phyloP scores from a whole-genome alignment of 1,140 invertebrate genomes.

The Dreissena polymorpha region DNA sequence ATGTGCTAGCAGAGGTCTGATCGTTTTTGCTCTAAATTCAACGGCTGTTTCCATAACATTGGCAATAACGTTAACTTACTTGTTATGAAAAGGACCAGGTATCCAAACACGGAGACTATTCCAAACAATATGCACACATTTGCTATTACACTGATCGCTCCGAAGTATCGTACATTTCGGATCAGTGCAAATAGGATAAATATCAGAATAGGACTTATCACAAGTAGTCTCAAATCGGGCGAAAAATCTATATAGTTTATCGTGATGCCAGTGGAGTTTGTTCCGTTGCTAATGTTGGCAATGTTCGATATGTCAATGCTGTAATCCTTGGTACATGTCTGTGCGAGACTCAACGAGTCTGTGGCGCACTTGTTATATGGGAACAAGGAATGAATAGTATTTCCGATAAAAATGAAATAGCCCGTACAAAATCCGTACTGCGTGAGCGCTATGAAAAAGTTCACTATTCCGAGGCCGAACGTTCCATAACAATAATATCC shows the following conservation, averaged over 20 bases:
- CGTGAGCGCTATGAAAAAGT: conserved; percentile 72
- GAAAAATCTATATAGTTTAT: conserved; percentile 30
- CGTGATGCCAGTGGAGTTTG: background rate
- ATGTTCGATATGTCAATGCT: conserved; percentile 6
- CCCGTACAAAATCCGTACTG: conserved; percentile 76
- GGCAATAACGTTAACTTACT: too few species aligned
- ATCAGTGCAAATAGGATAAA: conserved; percentile 74
- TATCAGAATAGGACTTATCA: conserved; percentile 69
- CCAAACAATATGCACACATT: conserved; percentile 75
- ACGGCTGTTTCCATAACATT: too few species aligned
- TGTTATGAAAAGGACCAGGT: conserved; percentile 49
- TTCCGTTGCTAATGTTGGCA: background rate
- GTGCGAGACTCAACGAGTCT: background rate
- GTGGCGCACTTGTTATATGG: conserved; percentile 56
- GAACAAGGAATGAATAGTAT: conserved; percentile 72
- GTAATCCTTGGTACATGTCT: background rate
- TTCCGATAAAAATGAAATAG: conserved; percentile 78
- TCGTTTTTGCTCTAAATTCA: too few species aligned
- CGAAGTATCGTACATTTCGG: conserved; percentile 70
- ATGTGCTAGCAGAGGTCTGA: too few species aligned
- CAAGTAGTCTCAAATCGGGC: conserved; percentile 68
- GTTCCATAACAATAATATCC: conserved; percentile 70
- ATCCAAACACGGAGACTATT: conserved; percentile 68
- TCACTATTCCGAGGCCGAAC: conserved; percentile 69
- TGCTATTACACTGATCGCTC: conserved; percentile 71